Evolutionary conservation across 2,113 vertebrate species (phyloP).

Genomic region (Ictalurus punctatus): DNA sequence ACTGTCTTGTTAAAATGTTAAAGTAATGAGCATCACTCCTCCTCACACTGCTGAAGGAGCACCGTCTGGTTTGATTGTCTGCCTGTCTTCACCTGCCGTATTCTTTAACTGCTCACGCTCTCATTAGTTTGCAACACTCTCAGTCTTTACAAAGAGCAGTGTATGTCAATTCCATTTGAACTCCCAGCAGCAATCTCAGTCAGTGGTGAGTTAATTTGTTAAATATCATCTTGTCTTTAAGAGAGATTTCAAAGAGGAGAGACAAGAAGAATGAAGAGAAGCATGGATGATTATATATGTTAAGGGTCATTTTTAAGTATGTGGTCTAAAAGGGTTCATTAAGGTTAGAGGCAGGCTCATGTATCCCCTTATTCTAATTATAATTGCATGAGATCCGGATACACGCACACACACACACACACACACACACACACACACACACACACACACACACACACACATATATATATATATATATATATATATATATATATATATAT

Average conservation of each 20-base stretch:
- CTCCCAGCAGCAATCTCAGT: slow-evolving; percentile 46
- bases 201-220: slow-evolving; percentile 46
- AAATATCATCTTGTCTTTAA: slow-evolving; percentile 29
- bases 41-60: slow-evolving; percentile 26
- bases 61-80: slow-evolving; percentile 48
- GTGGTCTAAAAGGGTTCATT: not conserved
- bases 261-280: not conserved
- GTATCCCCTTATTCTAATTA: not conserved
- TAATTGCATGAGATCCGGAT: not conserved
- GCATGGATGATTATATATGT: not conserved
- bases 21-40: slow-evolving; percentile 4
- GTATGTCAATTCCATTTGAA: slow-evolving; percentile 47
- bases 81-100: slow-evolving; percentile 41
- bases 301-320: not conserved
- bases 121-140: slow-evolving; percentile 42
- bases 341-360: not conserved
- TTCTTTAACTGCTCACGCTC: slow-evolving; percentile 41
- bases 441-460: too few relatives aligned
- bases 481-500: too few relatives aligned
- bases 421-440: too few relatives aligned
- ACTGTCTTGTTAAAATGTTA: slow-evolving; percentile 9
- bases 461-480: too few relatives aligned
- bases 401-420: too few relatives aligned
- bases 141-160: slow-evolving; percentile 34
- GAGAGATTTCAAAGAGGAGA: not conserved